Evolutionary conservation across 1,140 invertebrate species (phyloP).

Genomic region (Copidosoma floridanum): DNA sequence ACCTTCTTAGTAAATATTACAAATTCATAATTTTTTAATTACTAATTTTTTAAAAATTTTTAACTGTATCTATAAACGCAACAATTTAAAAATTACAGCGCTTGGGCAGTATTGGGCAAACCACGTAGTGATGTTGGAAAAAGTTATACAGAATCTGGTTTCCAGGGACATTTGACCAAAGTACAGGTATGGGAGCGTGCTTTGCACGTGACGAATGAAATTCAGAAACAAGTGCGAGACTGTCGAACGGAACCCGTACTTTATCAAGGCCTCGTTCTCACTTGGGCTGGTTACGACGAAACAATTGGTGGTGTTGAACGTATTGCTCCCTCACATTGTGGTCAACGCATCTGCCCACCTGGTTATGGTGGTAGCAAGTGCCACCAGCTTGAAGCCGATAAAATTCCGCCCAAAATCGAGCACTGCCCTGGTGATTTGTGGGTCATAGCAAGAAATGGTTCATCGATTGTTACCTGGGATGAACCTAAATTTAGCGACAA

Average conservation of each 20-base stretch:
- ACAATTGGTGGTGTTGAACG: slow-evolving; percentile 86
- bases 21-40: slow-evolving; percentile 14
- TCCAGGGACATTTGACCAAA: slow-evolving; percentile 93
- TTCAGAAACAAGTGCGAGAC: slow-evolving; percentile 88
- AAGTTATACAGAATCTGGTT: slow-evolving; percentile 80
- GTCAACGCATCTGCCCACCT: slow-evolving; percentile 80
- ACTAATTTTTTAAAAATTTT: slow-evolving; percentile 13
- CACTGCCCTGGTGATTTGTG: slow-evolving; percentile 91
- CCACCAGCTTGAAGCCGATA: slow-evolving; percentile 80
- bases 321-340: slow-evolving; percentile 87
- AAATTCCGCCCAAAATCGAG: slow-evolving; percentile 79
- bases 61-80: neutral
- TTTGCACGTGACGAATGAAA: slow-evolving; percentile 87
- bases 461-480: slow-evolving; percentile 90
- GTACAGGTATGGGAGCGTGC: slow-evolving; percentile 92
- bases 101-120: slow-evolving; percentile 90
- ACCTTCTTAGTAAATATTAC: slow-evolving; percentile 70
- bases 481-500: slow-evolving; percentile 90
- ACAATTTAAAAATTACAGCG: too few species aligned
- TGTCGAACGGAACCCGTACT: slow-evolving; percentile 90
- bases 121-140: slow-evolving; percentile 74
- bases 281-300: slow-evolving; percentile 92
- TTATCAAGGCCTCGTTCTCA: slow-evolving; percentile 80
- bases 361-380: slow-evolving; percentile 84
- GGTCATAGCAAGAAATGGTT: slow-evolving; percentile 90